Evolutionary conservation across 2,113 vertebrate genomes (phyloP).

Genomic region (Chaenogobius annularis): DNA sequence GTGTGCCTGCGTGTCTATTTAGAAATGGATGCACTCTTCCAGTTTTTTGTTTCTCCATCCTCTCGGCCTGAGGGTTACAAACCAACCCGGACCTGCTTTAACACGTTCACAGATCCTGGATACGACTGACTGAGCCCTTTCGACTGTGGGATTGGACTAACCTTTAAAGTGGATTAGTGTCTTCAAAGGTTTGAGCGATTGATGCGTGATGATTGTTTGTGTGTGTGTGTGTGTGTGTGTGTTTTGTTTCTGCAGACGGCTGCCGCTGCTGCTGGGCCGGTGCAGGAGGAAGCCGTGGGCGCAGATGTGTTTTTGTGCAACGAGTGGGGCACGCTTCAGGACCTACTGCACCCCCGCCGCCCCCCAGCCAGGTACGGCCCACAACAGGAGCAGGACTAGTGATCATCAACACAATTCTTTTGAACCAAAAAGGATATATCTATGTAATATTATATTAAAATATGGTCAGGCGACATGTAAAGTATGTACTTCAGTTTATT

Average conservation of each 20-base stretch:
- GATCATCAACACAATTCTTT: too few relatives aligned
- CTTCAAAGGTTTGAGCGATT: not conserved
- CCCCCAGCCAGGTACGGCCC: conserved; percentile 52
- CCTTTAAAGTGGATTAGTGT: not conserved
- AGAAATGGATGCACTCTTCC: too few relatives aligned
- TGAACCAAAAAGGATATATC: too few relatives aligned
- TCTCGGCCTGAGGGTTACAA: not conserved
- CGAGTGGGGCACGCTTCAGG: conserved; percentile 33
- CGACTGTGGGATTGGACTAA: conserved; percentile 1
- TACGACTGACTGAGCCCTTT: not conserved
- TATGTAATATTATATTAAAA: too few relatives aligned
- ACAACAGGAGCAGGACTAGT: not conserved
- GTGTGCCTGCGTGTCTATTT: too few relatives aligned
- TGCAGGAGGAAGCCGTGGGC: conserved; percentile 50
- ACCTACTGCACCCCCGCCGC: conserved; percentile 30
- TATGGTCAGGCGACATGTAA: not conserved
- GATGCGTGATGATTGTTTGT: not conserved
- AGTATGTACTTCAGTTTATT: too few relatives aligned
- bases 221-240: not conserved
- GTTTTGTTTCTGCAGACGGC: conserved; percentile 32
- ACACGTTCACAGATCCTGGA: conserved; percentile 11
- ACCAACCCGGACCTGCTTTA: not conserved
- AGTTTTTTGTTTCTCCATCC: not conserved
- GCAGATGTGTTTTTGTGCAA: conserved; percentile 11
- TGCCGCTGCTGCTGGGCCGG: conserved; percentile 24